Evolutionary conservation across 1,140 invertebrate genomes (phyloP), one percentile per base, ranked within the genome.

Genomic region (Mycetomoellerius zeteki): DNA sequence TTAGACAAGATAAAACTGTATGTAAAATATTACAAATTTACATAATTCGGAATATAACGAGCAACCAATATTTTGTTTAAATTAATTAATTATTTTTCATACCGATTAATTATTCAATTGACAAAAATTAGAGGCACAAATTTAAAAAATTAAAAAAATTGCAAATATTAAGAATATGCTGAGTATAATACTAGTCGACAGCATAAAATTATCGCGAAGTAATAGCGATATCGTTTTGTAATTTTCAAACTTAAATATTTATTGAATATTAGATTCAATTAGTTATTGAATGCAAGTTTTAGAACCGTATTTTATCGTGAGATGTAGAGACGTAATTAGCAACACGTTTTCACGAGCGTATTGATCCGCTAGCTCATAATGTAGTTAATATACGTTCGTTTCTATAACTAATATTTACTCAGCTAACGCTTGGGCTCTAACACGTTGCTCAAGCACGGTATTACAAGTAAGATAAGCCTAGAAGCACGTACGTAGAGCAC

Each of bases 401-500:
- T 65, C 82, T 67, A 85, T 56, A 58, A 85, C 82, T 85, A 85
- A 85, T 85, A 85, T 85, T 85, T 85, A 62, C 73, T 43, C 58
- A 54, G 60, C 82, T 85, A 85, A 67, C 82, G 82, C 21, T 5
- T 33, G 30, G 47, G 16, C 50, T 78, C 82, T 85, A 85, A 85
- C 62, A 37, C 73, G 21, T 50, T 65, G 47, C 37, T 65, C 73
- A 85, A 85, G 82, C 82, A 78, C 5, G 50, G 60, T 71, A 69
- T 78, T 85, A 78, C 82, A 62, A 77, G n/a, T 64, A 50, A 65
- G 82, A 85, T 78, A 85, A 85, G 75, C 73, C 52, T 24, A 78
- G 47, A 30, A 65, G 62, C 33, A 65, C 27, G 56, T 43, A 60
- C 37, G n/a, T 30, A 47, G 54, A 75, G 24, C 27, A 56, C 73